Conservation (phyloP, 2,888 invertebrate species). For the Metallyticus violacea region DNA sequence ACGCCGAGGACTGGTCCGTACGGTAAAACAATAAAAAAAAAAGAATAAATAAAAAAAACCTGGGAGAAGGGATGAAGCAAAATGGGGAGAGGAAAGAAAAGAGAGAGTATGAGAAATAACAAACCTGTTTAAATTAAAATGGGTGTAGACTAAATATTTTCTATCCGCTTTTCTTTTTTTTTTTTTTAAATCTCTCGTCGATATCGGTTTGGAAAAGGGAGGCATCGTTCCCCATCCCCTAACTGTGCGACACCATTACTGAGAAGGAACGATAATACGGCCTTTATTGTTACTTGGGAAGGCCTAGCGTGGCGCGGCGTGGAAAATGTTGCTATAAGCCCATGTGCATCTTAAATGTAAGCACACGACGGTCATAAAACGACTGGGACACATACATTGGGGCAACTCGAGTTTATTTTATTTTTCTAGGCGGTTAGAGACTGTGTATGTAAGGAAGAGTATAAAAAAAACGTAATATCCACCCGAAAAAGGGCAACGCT, state of each 20-base stretch:
- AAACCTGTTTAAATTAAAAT: conserved; percentile 32
- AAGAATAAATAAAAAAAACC: neutral
- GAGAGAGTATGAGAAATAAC: neutral
- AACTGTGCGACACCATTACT: neutral
- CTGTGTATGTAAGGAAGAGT: no score
- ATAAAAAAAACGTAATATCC: conserved; percentile 31
- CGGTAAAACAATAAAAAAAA: neutral
- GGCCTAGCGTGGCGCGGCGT: neutral
- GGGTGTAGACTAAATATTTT: conserved; percentile 23
- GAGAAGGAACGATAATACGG: conserved; percentile 4
- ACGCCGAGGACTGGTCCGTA: neutral
- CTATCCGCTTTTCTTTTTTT: neutral
- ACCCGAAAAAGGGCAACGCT: conserved; percentile 9
- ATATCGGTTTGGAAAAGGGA: neutral
- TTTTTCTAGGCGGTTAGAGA: neutral
- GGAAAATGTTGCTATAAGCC: conserved; percentile 16
- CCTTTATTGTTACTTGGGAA: conserved; percentile 3
- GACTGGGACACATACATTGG: no score
- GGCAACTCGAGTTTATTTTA: conserved; percentile 1
- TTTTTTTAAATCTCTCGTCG: neutral
- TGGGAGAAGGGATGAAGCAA: neutral
- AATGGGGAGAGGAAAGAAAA: neutral
- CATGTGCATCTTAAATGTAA: conserved; percentile 23
- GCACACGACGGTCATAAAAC: conserved; percentile 14
- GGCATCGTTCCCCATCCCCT: neutral